Base-by-base conservation (phyloP, 2,113 vertebrate genomes). In the Phasianus colchicus region DNA sequence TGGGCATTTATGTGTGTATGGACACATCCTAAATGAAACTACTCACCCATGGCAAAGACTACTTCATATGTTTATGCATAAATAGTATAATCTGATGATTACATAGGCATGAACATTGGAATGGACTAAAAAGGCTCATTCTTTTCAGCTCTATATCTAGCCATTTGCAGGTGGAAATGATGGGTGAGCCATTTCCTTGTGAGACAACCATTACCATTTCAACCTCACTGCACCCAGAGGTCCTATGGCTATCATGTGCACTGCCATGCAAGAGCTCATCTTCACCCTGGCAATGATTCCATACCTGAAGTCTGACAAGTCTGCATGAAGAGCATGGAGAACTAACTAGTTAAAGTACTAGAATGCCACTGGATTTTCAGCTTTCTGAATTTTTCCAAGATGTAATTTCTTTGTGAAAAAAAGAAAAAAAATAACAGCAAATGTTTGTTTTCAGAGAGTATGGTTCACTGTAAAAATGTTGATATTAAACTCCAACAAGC, bases 121-220 rank as follows among this genome's bases (percentile, higher is more conserved):
- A 24, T 13, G 30, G 36, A 24, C 36, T 12, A 27, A 63, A 74
- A 24, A 70, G 69, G 69, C 2, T 5, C n/a, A 36, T 36, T 65
- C 12, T 7, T 5, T 90, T 40, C n/a, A 36, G 27, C 20, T 48
- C 34, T 57, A 5, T n/a, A 47, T 22, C 8, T 57, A 86, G 36
- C 1, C 10, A 3, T 43, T 38, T 70, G 29, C 63, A 22, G n/a
- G 36, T 6, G 2, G 29, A 54, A 90, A 57, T 0, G 1, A 40
- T 7, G 38, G 38, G 12, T 38, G 14, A 22, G n/a, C 19, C 8
- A 65, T 29, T 2, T 0, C 29, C 38, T 45, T 0, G 2, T 1
- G 9, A 21, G 11, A 24, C 11, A 9, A 55, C 11, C 6, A 7
- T 42, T 42, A 42, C 5, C 3, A 18, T 8, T 30, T 13, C 0